Evolutionary conservation across 1,140 invertebrate genomes (phyloP).

Genomic region (Forficula auricularia): DNA sequence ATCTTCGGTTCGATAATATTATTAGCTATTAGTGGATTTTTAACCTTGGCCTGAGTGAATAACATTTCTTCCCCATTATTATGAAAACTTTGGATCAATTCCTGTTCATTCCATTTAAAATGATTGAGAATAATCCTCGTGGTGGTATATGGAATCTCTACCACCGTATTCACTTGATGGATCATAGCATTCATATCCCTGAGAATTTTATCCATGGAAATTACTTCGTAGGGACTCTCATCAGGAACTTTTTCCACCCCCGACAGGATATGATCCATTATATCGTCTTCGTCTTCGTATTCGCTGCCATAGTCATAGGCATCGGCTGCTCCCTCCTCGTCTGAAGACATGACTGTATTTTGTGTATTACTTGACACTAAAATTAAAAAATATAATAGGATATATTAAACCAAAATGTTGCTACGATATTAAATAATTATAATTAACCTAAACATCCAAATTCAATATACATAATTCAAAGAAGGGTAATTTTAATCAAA

Average conservation of each 20-base stretch:
- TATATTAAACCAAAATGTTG: too few species aligned
- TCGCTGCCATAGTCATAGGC: too few species aligned
- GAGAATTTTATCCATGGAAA: conserved; percentile 46
- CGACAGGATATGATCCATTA: too few species aligned
- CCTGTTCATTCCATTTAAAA: conserved; percentile 60
- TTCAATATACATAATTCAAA: too few species aligned
- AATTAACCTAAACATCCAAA: too few species aligned
- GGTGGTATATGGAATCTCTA: conserved; percentile 36
- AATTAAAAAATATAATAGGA: too few species aligned
- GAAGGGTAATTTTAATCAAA: too few species aligned
- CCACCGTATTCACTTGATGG: conserved; percentile 38
- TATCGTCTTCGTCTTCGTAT: too few species aligned
- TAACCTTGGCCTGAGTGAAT: conserved; percentile 45
- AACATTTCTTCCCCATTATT: conserved; percentile 45
- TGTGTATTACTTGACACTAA: too few species aligned
- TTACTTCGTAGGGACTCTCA: conserved; percentile 36
- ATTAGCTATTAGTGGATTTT: conserved; percentile 22
- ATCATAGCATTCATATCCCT: conserved; percentile 50
- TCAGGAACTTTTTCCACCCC: conserved; percentile 15
- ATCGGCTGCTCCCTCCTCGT: too few species aligned
- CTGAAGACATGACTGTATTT: too few species aligned
- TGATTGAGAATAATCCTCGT: conserved; percentile 46
- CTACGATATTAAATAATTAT: too few species aligned
- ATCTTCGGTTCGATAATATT: conserved; percentile 31
- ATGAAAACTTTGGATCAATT: conserved; percentile 48